A percentile compares a stretch with the other conserved stretches of the same genome.
Evolutionary conservation across 2,113 vertebrate genomes (phyloP).

Genomic region (Marcusenius ussheri): DNA sequence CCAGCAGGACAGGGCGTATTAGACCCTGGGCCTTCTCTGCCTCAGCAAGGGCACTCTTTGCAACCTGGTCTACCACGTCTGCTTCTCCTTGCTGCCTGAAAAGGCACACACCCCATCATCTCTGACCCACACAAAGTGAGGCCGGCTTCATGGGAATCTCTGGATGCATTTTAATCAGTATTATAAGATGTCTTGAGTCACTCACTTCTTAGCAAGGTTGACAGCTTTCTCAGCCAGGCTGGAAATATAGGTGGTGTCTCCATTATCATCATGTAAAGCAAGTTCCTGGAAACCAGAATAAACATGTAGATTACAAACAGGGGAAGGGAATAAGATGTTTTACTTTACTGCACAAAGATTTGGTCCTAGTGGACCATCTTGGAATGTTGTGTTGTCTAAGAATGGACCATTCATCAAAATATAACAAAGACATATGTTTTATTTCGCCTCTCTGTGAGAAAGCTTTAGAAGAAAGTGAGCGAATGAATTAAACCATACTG

Average conservation of each 20-base stretch:
- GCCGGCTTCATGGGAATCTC: neutral
- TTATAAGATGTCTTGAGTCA: neutral
- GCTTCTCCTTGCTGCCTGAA: constrained; percentile 66
- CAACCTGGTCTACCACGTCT: constrained; percentile 42
- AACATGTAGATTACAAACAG: neutral
- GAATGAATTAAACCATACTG: neutral
- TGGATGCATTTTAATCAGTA: neutral
- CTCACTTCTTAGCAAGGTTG: constrained; percentile 73
- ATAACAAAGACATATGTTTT: neutral
- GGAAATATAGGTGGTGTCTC: constrained; percentile 48
- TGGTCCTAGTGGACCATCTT: neutral
- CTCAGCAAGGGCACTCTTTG: constrained; percentile 43
- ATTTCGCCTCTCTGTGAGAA: neutral
- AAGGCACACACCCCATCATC: neutral
- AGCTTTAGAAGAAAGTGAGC: neutral
- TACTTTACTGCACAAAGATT: neutral
- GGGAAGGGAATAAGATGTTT: neutral
- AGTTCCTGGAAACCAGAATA: constrained; percentile 50
- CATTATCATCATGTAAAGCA: constrained; percentile 42
- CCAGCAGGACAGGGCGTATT: constrained; percentile 31
- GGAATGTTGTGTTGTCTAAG: neutral
- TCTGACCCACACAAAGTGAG: neutral
- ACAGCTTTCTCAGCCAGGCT: constrained; percentile 65
- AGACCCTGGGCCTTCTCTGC: constrained; percentile 54
- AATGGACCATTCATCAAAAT: neutral